Percentiles rank a stretch among this genome's conserved stretches.
Conservation (phyloP, 2,113 vertebrate genomes). For the Podarcis muralis region DNA sequence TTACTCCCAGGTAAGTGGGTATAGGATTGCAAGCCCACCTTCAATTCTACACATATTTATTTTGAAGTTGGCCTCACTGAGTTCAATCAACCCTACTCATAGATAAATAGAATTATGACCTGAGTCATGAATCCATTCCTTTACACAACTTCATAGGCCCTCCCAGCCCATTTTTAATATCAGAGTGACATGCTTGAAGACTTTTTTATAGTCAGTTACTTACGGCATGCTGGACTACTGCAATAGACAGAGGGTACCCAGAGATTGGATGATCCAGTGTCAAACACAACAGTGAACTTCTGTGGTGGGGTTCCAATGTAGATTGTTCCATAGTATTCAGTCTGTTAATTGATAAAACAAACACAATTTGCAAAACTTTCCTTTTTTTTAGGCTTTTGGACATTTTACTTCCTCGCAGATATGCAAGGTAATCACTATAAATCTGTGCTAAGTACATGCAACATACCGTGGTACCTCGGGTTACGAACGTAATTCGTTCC, state of each 20-base stretch:
- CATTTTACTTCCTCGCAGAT: too few species aligned
- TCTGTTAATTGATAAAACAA: slow-evolving; percentile 37
- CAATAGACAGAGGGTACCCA: slow-evolving; percentile 76
- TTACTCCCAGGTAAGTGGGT: neutral
- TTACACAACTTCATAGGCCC: too few species aligned
- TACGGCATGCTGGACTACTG: slow-evolving; percentile 68
- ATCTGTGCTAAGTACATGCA: neutral
- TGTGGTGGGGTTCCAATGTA: slow-evolving; percentile 68
- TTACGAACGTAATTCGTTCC: too few species aligned
- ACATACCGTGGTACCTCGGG: too few species aligned
- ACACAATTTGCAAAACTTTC: neutral
- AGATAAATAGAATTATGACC: neutral
- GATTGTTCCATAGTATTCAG: slow-evolving; percentile 71
- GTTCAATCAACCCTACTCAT: neutral
- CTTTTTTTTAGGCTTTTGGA: neutral
- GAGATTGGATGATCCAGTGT: slow-evolving; percentile 44
- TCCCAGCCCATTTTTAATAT: fast-evolving
- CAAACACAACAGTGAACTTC: slow-evolving; percentile 73
- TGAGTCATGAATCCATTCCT: neutral
- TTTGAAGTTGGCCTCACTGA: neutral
- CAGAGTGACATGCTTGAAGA: neutral
- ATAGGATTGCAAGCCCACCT: neutral
- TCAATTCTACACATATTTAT: neutral
- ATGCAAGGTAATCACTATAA: neutral
- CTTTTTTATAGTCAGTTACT: slow-evolving; percentile 36